Percentiles rank a stretch among this genome's conserved stretches.
Conservation (phyloP, 2,888 invertebrate species). For the Hydriomena furcata region DNA sequence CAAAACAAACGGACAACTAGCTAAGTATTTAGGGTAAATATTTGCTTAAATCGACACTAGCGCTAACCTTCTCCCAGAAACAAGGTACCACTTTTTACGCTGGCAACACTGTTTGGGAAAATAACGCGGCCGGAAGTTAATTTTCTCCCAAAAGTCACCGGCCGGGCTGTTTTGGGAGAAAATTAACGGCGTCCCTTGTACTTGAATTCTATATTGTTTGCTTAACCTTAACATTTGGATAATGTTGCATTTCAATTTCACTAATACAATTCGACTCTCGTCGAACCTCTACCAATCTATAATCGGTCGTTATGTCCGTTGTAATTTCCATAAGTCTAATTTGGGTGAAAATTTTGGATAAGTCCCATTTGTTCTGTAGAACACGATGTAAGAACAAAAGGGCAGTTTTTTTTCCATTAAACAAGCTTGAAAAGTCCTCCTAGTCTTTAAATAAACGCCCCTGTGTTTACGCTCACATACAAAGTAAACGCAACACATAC, state of each 20-base stretch:
- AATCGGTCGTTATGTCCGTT: constrained; percentile 42
- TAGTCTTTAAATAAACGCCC: too few species aligned
- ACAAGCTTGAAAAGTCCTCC: too few species aligned
- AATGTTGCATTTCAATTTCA: constrained; percentile 57
- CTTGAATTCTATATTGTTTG: constrained; percentile 66
- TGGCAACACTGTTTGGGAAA: constrained; percentile 42
- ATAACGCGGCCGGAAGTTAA: constrained; percentile 18
- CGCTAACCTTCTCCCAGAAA: constrained; percentile 34
- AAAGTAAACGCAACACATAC: too few species aligned
- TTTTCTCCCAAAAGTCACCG: neutral
- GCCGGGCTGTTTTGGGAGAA: constrained; percentile 1
- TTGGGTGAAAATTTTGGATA: constrained; percentile 27
- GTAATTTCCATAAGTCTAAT: constrained; percentile 31
- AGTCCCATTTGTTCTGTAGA: too few species aligned
- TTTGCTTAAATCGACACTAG: constrained; percentile 69
- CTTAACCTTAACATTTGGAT: constrained; percentile 69
- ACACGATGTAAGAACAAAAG: too few species aligned
- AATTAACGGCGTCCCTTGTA: constrained; percentile 48
- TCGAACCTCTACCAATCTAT: constrained; percentile 39
- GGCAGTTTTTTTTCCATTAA: too few species aligned
- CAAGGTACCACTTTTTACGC: constrained; percentile 7
- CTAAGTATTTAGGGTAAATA: constrained; percentile 74
- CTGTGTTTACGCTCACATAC: too few species aligned
- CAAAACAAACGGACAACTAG: constrained; percentile 72
- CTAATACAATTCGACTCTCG: constrained; percentile 36